Conservation (phyloP, 1,140 invertebrate genomes). For the Aphidius ervi region DNA sequence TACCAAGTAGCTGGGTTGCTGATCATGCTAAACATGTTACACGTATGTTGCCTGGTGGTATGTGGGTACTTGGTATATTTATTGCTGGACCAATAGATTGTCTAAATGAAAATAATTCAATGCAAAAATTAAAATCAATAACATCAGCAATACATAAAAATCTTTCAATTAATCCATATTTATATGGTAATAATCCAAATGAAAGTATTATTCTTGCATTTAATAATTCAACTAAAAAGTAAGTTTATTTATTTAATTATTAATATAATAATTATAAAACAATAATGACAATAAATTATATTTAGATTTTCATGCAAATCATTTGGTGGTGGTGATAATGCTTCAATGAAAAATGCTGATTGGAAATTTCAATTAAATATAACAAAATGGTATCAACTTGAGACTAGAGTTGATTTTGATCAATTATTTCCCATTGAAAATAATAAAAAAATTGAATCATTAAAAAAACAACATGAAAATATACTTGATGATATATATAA, state of each 20-base stretch:
- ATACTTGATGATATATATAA: constrained; percentile 38
- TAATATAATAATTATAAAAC: too few species aligned
- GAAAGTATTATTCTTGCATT: constrained; percentile 56
- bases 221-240: constrained; percentile 51
- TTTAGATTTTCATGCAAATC: constrained; percentile 45
- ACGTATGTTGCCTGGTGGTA: constrained; percentile 77
- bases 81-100: constrained; percentile 61
- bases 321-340: constrained; percentile 20
- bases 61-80: constrained; percentile 67
- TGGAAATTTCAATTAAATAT: constrained; percentile 63
- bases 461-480: constrained; percentile 63
- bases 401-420: constrained; percentile 67
- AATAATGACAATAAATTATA: constrained; percentile 16
- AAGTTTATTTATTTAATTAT: constrained; percentile 27
- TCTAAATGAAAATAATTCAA: constrained; percentile 51
- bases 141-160: constrained; percentile 56
- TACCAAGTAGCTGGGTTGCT: constrained; percentile 61
- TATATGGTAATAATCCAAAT: constrained; percentile 55
- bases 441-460: constrained; percentile 55
- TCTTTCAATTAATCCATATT: constrained; percentile 54
- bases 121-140: constrained; percentile 56
- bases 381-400: constrained; percentile 66
- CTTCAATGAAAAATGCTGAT: constrained; percentile 56
- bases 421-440: constrained; percentile 60
- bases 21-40: constrained; percentile 69